A percentile compares a stretch with the other conserved stretches of the same genome.
Conservation (phyloP, 2,888 invertebrate species). For the Hartigia nigra region DNA sequence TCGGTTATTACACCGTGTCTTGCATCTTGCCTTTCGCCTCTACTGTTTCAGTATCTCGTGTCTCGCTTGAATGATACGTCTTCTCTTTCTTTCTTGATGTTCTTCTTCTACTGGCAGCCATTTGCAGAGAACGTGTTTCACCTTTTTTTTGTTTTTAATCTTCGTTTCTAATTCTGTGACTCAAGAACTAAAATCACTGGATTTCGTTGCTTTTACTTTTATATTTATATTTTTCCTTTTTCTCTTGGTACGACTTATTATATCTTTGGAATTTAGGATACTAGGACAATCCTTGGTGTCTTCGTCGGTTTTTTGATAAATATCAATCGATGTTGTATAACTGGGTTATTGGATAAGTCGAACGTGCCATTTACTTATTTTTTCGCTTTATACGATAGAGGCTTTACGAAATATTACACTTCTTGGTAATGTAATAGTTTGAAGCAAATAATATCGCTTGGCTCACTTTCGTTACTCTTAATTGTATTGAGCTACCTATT, state of each 20-base stretch:
- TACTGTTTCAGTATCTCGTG: background rate
- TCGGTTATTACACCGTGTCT: slow-evolving; percentile 41
- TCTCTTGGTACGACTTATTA: background rate
- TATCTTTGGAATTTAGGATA: background rate
- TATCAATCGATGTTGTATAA: too few relatives aligned
- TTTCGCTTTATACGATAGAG: background rate
- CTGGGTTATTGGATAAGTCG: too few relatives aligned
- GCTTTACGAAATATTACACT: background rate
- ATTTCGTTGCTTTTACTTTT: background rate
- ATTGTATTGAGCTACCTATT: background rate
- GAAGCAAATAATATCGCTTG: background rate
- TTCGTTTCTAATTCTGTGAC: background rate
- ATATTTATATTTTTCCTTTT: background rate
- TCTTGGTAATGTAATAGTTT: background rate
- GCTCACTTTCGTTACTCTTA: background rate
- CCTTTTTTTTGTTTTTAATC: background rate
- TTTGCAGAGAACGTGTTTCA: background rate
- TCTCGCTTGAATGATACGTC: background rate
- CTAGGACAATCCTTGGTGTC: too few relatives aligned
- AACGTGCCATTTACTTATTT: background rate
- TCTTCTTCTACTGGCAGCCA: background rate
- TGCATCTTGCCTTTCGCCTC: slow-evolving; percentile 1
- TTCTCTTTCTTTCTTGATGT: background rate
- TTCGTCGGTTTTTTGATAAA: too few relatives aligned
- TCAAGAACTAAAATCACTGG: background rate